Evolutionary conservation across 2,888 invertebrate genomes (phyloP), one percentile per base, ranked within the genome.

Genomic region (Crossocerus cetratus): DNA sequence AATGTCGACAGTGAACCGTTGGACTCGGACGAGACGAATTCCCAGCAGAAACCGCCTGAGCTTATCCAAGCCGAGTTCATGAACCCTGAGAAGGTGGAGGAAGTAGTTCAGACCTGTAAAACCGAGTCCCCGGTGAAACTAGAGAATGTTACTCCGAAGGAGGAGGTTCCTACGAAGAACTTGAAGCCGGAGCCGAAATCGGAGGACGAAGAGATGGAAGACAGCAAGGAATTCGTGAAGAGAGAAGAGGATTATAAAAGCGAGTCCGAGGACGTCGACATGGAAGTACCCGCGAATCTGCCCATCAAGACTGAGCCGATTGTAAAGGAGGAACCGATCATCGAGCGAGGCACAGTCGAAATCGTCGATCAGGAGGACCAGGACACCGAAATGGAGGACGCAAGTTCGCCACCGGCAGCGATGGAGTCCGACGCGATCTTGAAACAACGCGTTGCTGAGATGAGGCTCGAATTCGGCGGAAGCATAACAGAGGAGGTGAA

Each of bases 361-460:
- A 91, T 91, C 63, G 85, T 90, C 3, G 85, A 87, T 81, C 85
- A 86, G 42, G 82, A 86, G 54, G 86, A 88, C 54, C 81, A 82
- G 2, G 90, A 89, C 62, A 88, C 87, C n/a, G 90, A 89, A 60
- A 86, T 88, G 65, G 91, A 91, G 55, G 91, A 89, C 64, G 88
- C 91, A n/a, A 91, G 89, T 78, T 90, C 90, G 0, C 87, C 89
- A 1, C 87, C 90, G 45, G 82, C 83, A 32, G 80, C 84, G 1
- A 83, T 91, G 80, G 91, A 91, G 78, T 90, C 91, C 0, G 92
- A 91, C 63, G 88, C 90, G 1, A 86, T 91, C 21, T 81, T 91
- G 8, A 91, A 91, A 61, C 90, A 91, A 70, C 86, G 91, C 2
- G 91, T 91, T 3, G 89, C 90, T 1, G 91, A 91, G 78, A 90